Percentiles rank a stretch among this genome's conserved stretches.
phyloP scores from a whole-genome alignment of 2,113 vertebrate species.

The Trinectes maculatus region DNA sequence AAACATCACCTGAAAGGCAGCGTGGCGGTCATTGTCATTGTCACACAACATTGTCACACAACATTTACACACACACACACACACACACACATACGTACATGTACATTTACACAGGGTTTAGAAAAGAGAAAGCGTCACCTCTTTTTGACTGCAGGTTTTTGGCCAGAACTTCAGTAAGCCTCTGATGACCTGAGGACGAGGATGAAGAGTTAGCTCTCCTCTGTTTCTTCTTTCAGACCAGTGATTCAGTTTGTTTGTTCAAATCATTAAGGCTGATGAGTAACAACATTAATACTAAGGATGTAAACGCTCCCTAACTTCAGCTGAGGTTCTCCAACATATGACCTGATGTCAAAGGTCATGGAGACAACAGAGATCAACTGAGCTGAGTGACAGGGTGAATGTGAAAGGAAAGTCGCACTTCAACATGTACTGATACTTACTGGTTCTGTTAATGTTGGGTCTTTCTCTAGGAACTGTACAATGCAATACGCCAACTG shows the following conservation, averaged over 20 bases:
- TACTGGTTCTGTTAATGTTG: slow-evolving; percentile 98
- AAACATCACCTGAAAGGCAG: slow-evolving; percentile 90
- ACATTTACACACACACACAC: slow-evolving; percentile 1
- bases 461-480: slow-evolving; percentile 99
- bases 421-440: slow-evolving; percentile 56
- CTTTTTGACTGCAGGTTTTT: slow-evolving; percentile 99
- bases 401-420: no score
- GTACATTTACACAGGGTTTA: neutral
- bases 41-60: neutral
- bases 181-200: slow-evolving; percentile 91
- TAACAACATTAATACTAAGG: no score
- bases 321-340: no score
- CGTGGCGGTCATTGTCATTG: no score
- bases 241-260: no score
- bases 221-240: neutral
- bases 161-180: slow-evolving; percentile 99
- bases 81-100: neutral
- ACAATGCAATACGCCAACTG: slow-evolving; percentile 99
- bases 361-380: no score
- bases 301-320: no score
- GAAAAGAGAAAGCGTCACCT: slow-evolving; percentile 76
- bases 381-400: no score
- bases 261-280: no score
- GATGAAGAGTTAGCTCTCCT: neutral
- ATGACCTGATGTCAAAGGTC: no score